Evolutionary conservation across 2,888 invertebrate species (phyloP).

Genomic region (Andrena bucephala): DNA sequence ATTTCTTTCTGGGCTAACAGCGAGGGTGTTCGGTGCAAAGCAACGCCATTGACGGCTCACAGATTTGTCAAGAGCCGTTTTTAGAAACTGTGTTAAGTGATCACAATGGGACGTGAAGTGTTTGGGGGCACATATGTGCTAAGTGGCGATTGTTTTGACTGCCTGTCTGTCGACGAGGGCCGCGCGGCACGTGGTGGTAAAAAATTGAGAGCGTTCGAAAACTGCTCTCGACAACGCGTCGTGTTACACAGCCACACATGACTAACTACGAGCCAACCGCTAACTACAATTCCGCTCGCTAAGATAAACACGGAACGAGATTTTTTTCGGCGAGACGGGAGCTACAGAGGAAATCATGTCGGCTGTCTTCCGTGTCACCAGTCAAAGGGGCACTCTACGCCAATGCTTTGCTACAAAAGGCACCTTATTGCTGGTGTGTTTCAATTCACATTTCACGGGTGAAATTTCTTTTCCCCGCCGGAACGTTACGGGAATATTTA

Average conservation of each 20-base stretch:
- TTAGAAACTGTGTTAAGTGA: slow-evolving; percentile 57
- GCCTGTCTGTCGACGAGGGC: slow-evolving; percentile 32
- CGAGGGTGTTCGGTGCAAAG: not conserved
- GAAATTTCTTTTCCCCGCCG: not conserved
- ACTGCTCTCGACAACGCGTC: slow-evolving; percentile 34
- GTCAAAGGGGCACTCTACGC: not conserved
- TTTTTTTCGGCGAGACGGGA: not conserved
- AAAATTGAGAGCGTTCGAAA: slow-evolving; percentile 48
- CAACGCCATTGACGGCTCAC: slow-evolving; percentile 27
- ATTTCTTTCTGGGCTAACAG: not conserved
- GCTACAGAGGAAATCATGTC: not conserved
- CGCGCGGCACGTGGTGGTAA: slow-evolving; percentile 34
- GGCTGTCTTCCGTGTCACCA: slow-evolving; percentile 2
- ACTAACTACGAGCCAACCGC: slow-evolving; percentile 12
- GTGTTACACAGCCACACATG: slow-evolving; percentile 21
- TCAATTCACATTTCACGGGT: not conserved
- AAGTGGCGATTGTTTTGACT: slow-evolving; percentile 59
- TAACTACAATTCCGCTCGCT: not conserved
- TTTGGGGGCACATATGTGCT: slow-evolving; percentile 50
- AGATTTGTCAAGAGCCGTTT: slow-evolving; percentile 41
- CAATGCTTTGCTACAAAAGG: too few species aligned
- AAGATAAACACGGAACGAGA: not conserved
- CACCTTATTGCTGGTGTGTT: not conserved
- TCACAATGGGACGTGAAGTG: slow-evolving; percentile 54
- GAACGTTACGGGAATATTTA: too few species aligned